Conservation (phyloP, 2,888 invertebrate genomes). For the Sylvicola cinctus region DNA sequence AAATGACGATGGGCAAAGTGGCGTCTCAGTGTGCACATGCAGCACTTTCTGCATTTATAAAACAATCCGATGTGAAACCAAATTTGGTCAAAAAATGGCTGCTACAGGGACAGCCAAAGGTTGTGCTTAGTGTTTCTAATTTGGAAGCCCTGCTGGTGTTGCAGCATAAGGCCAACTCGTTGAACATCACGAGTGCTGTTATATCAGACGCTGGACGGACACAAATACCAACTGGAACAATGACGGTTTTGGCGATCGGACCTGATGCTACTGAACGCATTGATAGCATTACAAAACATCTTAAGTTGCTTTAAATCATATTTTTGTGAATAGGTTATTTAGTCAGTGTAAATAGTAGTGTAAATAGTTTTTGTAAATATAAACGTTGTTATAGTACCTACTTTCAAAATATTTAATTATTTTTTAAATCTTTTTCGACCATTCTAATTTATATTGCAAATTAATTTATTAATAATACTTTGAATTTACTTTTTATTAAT, state of each 20-base stretch:
- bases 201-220: slow-evolving; percentile 57
- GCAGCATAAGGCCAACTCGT: slow-evolving; percentile 27
- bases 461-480: too few relatives aligned
- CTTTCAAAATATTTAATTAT: too few relatives aligned
- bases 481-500: too few relatives aligned
- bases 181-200: slow-evolving; percentile 31
- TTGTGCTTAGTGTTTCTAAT: slow-evolving; percentile 40
- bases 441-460: too few relatives aligned
- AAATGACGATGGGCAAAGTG: slow-evolving; percentile 58
- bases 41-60: slow-evolving; percentile 43
- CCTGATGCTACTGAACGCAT: slow-evolving; percentile 35
- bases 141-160: slow-evolving; percentile 29
- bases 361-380: too few relatives aligned
- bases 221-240: slow-evolving; percentile 42
- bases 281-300: slow-evolving; percentile 38
- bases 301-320: slow-evolving; percentile 36
- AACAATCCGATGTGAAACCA: slow-evolving; percentile 23
- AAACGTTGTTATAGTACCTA: too few relatives aligned
- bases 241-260: slow-evolving; percentile 54
- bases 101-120: slow-evolving; percentile 47
- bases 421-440: too few relatives aligned
- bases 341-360: too few relatives aligned
- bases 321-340: slow-evolving; percentile 1
- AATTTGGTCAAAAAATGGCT: slow-evolving; percentile 39
- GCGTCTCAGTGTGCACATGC: slow-evolving; percentile 69